These are phyloP conservation scores for Sylvia borin DNA, from an alignment of 2,797 vertebrate species.

Conservation along the genomic window DNA sequence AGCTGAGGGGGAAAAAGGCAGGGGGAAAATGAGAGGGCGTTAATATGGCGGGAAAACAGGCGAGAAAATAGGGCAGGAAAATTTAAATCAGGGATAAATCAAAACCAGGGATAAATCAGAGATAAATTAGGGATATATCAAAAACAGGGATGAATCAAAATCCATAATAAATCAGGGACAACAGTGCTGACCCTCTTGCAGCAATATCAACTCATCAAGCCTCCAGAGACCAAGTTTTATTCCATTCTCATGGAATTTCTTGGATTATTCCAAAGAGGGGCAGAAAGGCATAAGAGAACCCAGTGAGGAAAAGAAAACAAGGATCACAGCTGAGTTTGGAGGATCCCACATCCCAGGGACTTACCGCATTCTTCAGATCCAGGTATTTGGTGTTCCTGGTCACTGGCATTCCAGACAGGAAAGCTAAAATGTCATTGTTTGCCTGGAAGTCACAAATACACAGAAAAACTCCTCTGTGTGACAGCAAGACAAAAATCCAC, in stretches of 20 bases:
- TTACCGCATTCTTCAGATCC: constrained; percentile 96
- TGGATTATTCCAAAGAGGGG: not conserved
- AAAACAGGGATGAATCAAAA: not conserved
- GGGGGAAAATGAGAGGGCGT: fast-evolving
- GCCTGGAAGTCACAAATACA: constrained; percentile 76
- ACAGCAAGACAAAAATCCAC: not conserved
- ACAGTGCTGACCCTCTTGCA: not conserved
- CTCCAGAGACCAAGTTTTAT: not conserved
- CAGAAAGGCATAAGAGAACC: not conserved
- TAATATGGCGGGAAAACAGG: not conserved
- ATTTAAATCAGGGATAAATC: not conserved
- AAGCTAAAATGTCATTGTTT: constrained; percentile 98
- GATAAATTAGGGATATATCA: not conserved
- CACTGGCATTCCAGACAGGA: constrained; percentile 98
- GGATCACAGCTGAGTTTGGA: not conserved
- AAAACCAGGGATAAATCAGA: not conserved
- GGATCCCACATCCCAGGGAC: constrained; percentile 28
- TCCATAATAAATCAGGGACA: not conserved
- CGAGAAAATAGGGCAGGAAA: not conserved
- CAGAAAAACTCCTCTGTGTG: not conserved
- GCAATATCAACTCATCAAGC: not conserved
- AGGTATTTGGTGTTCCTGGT: constrained; percentile 96
- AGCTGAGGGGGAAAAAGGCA: not conserved
- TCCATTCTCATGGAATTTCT: not conserved
- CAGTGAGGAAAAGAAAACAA: not conserved